phyloP scores from a whole-genome alignment of 35 echinoderm and acorn worm genomes.

The Lytechinus variegatus region DNA sequence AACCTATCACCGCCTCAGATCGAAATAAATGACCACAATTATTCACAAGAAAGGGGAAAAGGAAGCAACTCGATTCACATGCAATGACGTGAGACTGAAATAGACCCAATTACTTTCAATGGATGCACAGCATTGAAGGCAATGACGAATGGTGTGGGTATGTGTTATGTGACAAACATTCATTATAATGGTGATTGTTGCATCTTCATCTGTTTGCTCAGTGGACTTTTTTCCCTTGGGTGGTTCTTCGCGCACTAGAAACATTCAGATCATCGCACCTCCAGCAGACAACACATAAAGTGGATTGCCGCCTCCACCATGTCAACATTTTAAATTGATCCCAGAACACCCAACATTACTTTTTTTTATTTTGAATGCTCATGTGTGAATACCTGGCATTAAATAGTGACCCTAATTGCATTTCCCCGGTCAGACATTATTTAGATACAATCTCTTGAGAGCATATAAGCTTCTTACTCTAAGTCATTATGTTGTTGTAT shows the following conservation, averaged over 20 bases:
- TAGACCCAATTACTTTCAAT: not conserved
- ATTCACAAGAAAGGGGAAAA: not conserved
- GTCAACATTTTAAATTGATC: too few species aligned
- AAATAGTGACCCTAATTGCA: too few species aligned
- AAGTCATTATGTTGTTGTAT: too few species aligned
- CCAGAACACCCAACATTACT: too few species aligned
- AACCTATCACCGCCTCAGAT: not conserved
- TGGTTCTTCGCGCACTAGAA: not conserved
- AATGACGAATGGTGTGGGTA: not conserved
- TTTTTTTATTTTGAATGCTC: too few species aligned
- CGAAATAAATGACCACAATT: not conserved
- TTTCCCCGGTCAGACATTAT: too few species aligned
- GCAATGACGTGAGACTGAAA: too few species aligned
- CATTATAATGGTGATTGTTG: not conserved
- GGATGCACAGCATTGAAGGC: not conserved
- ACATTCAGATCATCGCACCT: not conserved
- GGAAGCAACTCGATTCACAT: not conserved
- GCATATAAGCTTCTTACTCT: too few species aligned
- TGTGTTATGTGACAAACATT: not conserved
- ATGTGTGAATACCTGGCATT: too few species aligned
- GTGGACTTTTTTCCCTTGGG: not conserved
- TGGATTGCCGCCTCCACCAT: too few species aligned
- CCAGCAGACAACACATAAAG: too few species aligned
- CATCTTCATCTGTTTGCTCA: not conserved
- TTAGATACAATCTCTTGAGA: too few species aligned